These are phyloP conservation scores for Lacanobia wlatinum DNA, from an alignment of 2,888 invertebrate species.

Conservation along the genomic window DNA sequence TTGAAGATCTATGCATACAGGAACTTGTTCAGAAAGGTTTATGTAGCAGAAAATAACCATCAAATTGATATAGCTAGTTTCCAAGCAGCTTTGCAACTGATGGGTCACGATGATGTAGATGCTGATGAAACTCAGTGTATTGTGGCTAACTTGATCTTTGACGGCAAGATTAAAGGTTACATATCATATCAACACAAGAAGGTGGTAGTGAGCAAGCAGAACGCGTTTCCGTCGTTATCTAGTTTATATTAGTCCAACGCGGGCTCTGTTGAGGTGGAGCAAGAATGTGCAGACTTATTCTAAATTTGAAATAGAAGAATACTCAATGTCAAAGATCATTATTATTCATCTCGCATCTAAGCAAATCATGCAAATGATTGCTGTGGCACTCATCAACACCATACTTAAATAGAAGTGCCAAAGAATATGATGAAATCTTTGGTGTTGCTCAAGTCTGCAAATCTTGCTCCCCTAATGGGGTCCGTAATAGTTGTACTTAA, in stretches of 20 bases:
- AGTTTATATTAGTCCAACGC: conserved; percentile 85
- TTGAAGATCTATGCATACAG: conserved; percentile 98
- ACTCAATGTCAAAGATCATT: conserved; percentile 31
- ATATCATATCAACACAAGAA: conserved; percentile 99
- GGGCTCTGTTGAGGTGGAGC: conserved; percentile 57
- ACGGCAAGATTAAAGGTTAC: conserved; percentile 99
- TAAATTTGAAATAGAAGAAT: conserved; percentile 8
- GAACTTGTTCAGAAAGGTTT: conserved; percentile 98
- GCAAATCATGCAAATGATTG: conserved; percentile 7
- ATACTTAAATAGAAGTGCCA: neutral
- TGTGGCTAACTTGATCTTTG: conserved; percentile 98
- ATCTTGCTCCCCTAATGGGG: conserved; percentile 19
- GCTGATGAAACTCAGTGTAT: conserved; percentile 99
- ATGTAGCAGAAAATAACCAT: conserved; percentile 94
- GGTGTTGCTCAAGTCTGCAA: conserved; percentile 22
- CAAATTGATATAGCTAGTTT: conserved; percentile 97
- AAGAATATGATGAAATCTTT: conserved; percentile 28
- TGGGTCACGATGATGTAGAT: conserved; percentile 96
- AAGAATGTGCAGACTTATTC: conserved; percentile 45
- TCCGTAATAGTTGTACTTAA: conserved; percentile 32
- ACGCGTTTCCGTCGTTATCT: conserved; percentile 97
- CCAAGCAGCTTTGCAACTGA: conserved; percentile 94
- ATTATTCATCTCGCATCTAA: neutral
- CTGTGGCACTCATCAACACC: conserved; percentile 13
- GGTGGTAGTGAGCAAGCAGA: conserved; percentile 99